Conservation (phyloP, 2,113 vertebrate species). For the Zosterops pallidus region DNA sequence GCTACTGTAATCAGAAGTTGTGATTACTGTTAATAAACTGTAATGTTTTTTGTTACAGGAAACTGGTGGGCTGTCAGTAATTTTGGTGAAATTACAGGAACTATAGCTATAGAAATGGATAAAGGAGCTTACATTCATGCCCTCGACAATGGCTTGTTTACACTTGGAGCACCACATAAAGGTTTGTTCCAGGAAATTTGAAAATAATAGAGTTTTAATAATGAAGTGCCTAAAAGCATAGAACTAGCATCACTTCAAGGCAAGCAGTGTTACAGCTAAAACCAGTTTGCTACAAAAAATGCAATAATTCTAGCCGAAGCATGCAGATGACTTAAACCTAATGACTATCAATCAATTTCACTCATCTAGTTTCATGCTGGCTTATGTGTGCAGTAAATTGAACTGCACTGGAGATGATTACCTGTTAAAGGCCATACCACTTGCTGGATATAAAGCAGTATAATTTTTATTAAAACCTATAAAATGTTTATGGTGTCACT, state of each 20-base stretch:
- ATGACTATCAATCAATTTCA: not conserved
- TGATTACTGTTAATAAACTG: not conserved
- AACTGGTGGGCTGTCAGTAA: conserved; percentile 89
- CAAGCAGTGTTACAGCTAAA: not conserved
- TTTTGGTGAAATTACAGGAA: conserved; percentile 90
- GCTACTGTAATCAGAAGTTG: not conserved
- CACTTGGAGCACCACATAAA: conserved; percentile 90
- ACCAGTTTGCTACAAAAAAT: not conserved
- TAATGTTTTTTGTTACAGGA: conserved; percentile 69
- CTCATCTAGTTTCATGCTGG: not conserved
- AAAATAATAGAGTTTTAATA: not conserved
- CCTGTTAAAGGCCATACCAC: not conserved
- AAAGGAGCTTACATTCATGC: conserved; percentile 90
- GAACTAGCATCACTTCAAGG: not conserved
- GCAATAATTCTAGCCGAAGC: rapidly evolving
- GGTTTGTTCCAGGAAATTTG: conserved; percentile 54
- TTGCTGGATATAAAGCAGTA: not conserved
- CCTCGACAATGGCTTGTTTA: conserved; percentile 94
- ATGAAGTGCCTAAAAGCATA: not conserved
- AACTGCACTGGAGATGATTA: not conserved
- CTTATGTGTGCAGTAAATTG: not conserved
- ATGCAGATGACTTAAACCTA: not conserved
- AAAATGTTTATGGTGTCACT: not conserved
- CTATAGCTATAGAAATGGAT: conserved; percentile 94
- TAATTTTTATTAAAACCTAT: not conserved